Conservation (phyloP, 2,888 invertebrate species). For the Himalopsyche kuldschensis region DNA sequence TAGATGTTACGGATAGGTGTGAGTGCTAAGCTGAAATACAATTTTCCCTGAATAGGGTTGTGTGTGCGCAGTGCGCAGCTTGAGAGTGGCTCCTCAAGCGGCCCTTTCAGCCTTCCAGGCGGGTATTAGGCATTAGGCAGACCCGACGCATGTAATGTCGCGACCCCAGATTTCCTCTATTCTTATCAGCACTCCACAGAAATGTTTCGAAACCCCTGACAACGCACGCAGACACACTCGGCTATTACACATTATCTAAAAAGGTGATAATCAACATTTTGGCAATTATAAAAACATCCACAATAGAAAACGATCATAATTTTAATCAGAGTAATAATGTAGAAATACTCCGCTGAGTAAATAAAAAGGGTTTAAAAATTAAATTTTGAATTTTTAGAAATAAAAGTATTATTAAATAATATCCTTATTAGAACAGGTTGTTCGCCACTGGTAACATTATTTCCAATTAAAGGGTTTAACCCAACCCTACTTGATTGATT, state of each 20-base stretch:
- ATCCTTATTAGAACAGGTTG: no score
- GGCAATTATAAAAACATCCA: no score
- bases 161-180: background rate
- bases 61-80: background rate
- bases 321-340: no score
- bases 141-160: background rate
- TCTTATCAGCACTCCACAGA: constrained; percentile 10
- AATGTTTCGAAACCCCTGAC: constrained; percentile 6
- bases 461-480: no score
- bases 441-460: no score
- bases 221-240: background rate
- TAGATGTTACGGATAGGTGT: background rate
- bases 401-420: no score
- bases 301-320: no score
- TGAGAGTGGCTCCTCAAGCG: background rate
- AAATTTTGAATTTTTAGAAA: no score
- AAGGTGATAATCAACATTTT: background rate
- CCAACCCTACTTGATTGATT: no score
- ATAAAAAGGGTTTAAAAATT: no score
- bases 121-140: background rate
- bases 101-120: background rate
- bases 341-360: no score
- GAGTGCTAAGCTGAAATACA: background rate
- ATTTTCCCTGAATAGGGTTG: background rate
- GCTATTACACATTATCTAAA: background rate